Evolutionary conservation across 1,140 invertebrate species (phyloP), one percentile per base, ranked within the genome.

Genomic region (Gonatopus flavifemur): DNA sequence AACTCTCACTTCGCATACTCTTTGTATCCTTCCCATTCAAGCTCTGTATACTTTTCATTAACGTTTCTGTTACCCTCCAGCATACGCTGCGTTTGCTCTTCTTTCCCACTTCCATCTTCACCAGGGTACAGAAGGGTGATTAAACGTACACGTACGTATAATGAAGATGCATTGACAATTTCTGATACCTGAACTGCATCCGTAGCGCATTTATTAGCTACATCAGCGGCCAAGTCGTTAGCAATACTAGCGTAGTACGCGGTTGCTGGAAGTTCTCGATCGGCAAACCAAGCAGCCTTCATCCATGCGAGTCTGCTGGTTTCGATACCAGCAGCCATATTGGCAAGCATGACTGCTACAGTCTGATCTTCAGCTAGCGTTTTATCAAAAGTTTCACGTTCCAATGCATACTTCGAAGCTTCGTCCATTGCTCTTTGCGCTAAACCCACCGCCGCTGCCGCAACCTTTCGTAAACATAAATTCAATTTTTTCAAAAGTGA

Each of bases 311-410:
- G 77, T 49, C 96, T 85, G 0, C 94, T 81, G 0, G 89, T 86
- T 73, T 98, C 95, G 15, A 98, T 83, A 10, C 91, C 93, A 52
- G 94, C 88, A 1, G 90, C 88, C 96, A 98, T 98, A 61, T 99
- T 96, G 21, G 96, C 94, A 10, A 99, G 72, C 80, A 98, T 88
- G 75, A 98, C 98, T 22, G 93, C 86, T 3, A 98, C 88, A 13
- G 93, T 94, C 84, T 98, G 91, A 68, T 93, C 89, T 8, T 85
- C 70, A 0, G 85, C 83, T 66, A 99, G 96, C n/a, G 84, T 83
- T 39, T 88, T 87, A 32, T 94, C 93, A 78, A 99, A 98, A 0
- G 96, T 85, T 80, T 98, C 98, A 28, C 96, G 84, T 78, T 98
- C 93, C 40, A 94, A 69, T 0, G 95, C 77, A 76, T 98, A 99